phyloP scores from a whole-genome alignment of 2,113 vertebrate genomes.

The Lota lota region DNA sequence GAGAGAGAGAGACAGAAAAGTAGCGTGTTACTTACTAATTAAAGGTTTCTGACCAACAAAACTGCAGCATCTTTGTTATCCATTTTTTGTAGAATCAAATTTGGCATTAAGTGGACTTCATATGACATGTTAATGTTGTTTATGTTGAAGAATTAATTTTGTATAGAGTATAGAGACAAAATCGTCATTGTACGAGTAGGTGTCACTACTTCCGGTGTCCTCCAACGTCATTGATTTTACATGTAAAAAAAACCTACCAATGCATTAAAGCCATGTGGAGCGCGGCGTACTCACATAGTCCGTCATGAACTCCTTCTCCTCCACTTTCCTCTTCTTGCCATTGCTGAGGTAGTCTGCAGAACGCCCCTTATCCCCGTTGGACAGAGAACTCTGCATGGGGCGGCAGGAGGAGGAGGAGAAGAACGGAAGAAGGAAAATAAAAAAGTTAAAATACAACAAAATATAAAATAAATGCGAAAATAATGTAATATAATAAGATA shows the following conservation, averaged over 20 bases:
- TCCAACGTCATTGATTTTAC: neutral
- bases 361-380: slow-evolving; percentile 83
- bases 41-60: no score
- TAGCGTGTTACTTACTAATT: neutral
- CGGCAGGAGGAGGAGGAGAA: neutral
- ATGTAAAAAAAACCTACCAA: slow-evolving; percentile 8
- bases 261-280: neutral
- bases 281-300: slow-evolving; percentile 79
- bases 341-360: slow-evolving; percentile 86
- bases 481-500: neutral
- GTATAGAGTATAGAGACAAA: no score
- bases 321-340: slow-evolving; percentile 90
- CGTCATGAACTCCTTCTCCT: slow-evolving; percentile 87
- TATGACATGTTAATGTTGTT: no score
- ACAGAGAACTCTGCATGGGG: slow-evolving; percentile 72
- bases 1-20: neutral
- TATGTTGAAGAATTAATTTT: no score
- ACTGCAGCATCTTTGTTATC: no score
- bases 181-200: no score
- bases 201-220: no score
- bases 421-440: slow-evolving; percentile 4
- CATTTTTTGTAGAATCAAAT: no score
- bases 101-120: no score
- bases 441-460: no score
- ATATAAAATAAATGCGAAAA: neutral